Conservation (phyloP, 2,797 vertebrate genomes). For the Botia almorhae region DNA sequence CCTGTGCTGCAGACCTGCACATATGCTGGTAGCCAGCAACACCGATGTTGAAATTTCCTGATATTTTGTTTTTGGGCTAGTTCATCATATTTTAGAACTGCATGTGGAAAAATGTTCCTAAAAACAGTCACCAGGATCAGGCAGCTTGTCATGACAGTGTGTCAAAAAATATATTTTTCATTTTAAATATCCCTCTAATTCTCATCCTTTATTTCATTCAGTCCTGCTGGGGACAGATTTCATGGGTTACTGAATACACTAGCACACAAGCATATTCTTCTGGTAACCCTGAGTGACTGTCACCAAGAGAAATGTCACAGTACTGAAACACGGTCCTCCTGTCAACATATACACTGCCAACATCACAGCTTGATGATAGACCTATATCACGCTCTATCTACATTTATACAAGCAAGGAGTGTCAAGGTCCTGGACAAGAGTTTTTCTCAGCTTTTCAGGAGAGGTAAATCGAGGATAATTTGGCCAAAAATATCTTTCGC, state of each 20-base stretch:
- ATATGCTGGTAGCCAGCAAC: too few species aligned
- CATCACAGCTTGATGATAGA: background rate
- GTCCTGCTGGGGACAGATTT: constrained; percentile 7
- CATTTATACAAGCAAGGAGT: background rate
- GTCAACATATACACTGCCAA: background rate
- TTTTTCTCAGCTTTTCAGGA: too few species aligned
- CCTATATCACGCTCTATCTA: background rate
- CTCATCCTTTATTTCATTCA: background rate
- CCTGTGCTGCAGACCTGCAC: too few species aligned
- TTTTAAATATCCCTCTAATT: background rate
- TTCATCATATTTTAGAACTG: background rate
- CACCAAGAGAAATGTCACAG: constrained; percentile 13
- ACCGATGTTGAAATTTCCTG: too few species aligned
- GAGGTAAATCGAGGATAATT: too few species aligned
- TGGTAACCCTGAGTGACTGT: constrained; percentile 19
- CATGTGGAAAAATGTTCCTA: background rate
- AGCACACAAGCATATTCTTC: background rate
- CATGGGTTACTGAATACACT: constrained; percentile 2
- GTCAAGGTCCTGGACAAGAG: background rate
- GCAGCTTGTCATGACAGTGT: background rate
- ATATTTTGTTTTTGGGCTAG: too few species aligned
- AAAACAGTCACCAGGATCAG: background rate
- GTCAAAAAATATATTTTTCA: background rate
- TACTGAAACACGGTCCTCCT: constrained; percentile 1
- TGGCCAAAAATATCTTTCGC: too few species aligned